Percentiles rank a stretch among this genome's conserved stretches.
phyloP scores from a whole-genome alignment of 2,797 vertebrate species.

The Craterocephalus amniculus region DNA sequence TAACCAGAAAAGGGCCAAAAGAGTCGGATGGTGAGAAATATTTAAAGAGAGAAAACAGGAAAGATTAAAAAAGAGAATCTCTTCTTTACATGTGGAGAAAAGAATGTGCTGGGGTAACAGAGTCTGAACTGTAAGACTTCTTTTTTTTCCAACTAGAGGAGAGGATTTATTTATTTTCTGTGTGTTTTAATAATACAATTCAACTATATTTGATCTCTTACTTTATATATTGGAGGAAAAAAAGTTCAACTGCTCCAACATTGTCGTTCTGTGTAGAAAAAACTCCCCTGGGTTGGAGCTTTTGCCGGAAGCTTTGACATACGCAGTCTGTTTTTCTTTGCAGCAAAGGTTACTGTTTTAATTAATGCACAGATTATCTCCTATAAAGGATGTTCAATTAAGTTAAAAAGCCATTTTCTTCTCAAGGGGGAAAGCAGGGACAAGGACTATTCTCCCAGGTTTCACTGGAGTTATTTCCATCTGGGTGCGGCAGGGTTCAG shows the following conservation, averaged over 20 bases:
- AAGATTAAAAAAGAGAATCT: too few relatives aligned
- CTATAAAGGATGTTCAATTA: slow-evolving; percentile 20
- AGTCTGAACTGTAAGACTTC: too few relatives aligned
- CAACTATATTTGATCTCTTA: neutral
- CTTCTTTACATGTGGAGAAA: too few relatives aligned
- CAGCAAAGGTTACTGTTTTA: neutral
- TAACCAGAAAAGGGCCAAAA: too few relatives aligned
- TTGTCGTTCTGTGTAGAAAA: neutral
- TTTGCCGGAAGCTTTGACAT: slow-evolving; percentile 1
- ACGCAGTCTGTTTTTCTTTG: neutral
- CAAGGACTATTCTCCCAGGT: neutral
- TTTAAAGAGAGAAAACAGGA: too few relatives aligned
- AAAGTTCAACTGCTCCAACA: neutral
- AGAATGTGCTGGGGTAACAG: too few relatives aligned
- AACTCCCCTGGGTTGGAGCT: neutral
- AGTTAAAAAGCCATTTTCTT: slow-evolving; percentile 19
- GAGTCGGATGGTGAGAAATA: too few relatives aligned
- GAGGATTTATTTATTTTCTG: neutral
- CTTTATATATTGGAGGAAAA: neutral
- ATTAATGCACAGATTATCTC: slow-evolving; percentile 8
- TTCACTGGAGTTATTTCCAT: slow-evolving; percentile 1
- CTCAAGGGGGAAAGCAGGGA: neutral
- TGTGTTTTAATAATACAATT: neutral
- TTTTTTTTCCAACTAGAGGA: too few relatives aligned
- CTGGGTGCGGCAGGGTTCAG: neutral